Percentiles rank a stretch among this genome's conserved stretches.
These are phyloP conservation scores for Argyrosomus japonicus DNA, from an alignment of 2,113 vertebrate species.

Conservation along the genomic window DNA sequence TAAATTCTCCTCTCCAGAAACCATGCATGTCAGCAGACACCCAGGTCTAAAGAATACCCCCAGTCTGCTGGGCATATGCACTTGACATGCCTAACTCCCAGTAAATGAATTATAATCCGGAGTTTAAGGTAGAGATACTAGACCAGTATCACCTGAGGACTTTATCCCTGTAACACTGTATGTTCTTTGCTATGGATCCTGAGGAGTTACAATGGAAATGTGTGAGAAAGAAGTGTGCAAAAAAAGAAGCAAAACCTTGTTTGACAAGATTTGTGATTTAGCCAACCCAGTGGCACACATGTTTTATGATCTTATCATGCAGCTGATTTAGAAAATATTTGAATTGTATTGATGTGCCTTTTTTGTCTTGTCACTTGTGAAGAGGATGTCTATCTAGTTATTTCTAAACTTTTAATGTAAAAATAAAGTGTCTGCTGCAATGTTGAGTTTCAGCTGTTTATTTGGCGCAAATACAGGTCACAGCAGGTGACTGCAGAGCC, in stretches of 20 bases:
- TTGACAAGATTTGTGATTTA: constrained; percentile 20
- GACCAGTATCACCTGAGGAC: background rate
- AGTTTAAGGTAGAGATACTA: background rate
- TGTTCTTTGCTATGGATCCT: constrained; percentile 6
- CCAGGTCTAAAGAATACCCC: constrained; percentile 72
- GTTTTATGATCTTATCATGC: constrained; percentile 78
- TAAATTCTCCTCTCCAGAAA: constrained; percentile 86
- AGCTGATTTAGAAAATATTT: constrained; percentile 72
- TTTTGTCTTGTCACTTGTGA: constrained; percentile 52
- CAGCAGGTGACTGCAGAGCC: background rate
- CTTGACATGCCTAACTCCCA: constrained; percentile 44
- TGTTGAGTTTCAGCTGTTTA: background rate
- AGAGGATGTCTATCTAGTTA: constrained; percentile 46
- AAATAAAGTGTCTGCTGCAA: constrained; percentile 81
- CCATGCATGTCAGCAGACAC: constrained; percentile 83
- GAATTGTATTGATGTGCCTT: constrained; percentile 53
- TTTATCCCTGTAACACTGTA: background rate
- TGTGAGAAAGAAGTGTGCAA: constrained; percentile 47
- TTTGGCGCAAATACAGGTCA: background rate
- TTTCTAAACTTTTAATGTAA: constrained; percentile 74
- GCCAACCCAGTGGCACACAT: constrained; percentile 11
- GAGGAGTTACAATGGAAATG: background rate
- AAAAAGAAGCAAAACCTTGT: constrained; percentile 26
- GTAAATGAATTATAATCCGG: background rate
- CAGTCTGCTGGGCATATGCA: constrained; percentile 61